Evolutionary conservation across 2,113 vertebrate genomes (phyloP).

Genomic region (human): GRCh38 chr5:153596001-153596500

Average conservation of each 20-base stretch:
- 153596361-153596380: background rate
- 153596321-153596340: background rate
- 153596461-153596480: background rate
- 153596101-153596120: background rate
- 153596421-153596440: background rate
- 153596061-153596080: background rate
- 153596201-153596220: background rate
- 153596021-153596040: background rate
- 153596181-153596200: background rate
- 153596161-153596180: background rate
- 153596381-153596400: background rate
- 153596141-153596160: background rate
- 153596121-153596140: background rate
- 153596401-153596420: background rate
- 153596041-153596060: background rate
- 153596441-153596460: background rate
- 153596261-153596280: background rate
- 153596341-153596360: background rate
- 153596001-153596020: background rate
- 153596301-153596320: background rate
- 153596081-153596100: conserved; percentile 1
- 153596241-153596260: background rate
- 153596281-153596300: conserved; percentile 12
- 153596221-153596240: background rate
- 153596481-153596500: background rate